These are phyloP conservation scores for Acrocera orbiculus DNA, from an alignment of 2,888 invertebrate genomes.

Conservation along the genomic window DNA sequence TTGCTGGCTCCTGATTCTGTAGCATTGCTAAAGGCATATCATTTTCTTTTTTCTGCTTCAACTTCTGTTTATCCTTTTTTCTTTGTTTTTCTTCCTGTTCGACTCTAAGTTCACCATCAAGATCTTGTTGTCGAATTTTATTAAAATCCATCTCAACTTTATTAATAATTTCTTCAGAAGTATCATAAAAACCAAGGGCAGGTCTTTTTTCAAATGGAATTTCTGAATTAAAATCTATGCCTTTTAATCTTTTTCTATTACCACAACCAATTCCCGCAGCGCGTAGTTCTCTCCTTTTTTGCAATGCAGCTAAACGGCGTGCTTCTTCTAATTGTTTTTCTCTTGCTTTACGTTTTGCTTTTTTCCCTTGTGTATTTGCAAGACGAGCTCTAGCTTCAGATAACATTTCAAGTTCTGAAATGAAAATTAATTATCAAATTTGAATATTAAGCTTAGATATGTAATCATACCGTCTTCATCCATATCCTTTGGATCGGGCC, in stretches of 20 bases:
- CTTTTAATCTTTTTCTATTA: slow-evolving; percentile 44
- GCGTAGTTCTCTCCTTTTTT: slow-evolving; percentile 91
- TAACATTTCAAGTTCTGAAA: slow-evolving; percentile 89
- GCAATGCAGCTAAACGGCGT: slow-evolving; percentile 82
- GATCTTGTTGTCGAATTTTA: slow-evolving; percentile 72
- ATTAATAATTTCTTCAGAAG: slow-evolving; percentile 72
- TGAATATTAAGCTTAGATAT: not conserved
- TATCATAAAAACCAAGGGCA: slow-evolving; percentile 87
- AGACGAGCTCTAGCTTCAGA: slow-evolving; percentile 96
- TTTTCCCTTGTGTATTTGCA: slow-evolving; percentile 96
- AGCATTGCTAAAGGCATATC: slow-evolving; percentile 83
- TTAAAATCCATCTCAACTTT: slow-evolving; percentile 82
- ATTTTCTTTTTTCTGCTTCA: slow-evolving; percentile 91
- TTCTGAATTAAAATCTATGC: slow-evolving; percentile 93
- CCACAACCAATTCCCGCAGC: slow-evolving; percentile 77
- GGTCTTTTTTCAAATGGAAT: slow-evolving; percentile 95
- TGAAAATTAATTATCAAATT: not conserved
- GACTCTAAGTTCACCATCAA: slow-evolving; percentile 79
- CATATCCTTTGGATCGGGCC: slow-evolving; percentile 99
- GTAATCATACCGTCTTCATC: slow-evolving; percentile 79
- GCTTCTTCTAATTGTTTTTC: slow-evolving; percentile 99
- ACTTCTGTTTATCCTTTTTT: slow-evolving; percentile 85
- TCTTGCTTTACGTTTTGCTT: slow-evolving; percentile 83
- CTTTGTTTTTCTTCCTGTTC: slow-evolving; percentile 88
- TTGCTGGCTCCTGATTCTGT: slow-evolving; percentile 72